Base-by-base conservation (phyloP, 1,140 invertebrate genomes). In the Drosophila subobscura region DNA sequence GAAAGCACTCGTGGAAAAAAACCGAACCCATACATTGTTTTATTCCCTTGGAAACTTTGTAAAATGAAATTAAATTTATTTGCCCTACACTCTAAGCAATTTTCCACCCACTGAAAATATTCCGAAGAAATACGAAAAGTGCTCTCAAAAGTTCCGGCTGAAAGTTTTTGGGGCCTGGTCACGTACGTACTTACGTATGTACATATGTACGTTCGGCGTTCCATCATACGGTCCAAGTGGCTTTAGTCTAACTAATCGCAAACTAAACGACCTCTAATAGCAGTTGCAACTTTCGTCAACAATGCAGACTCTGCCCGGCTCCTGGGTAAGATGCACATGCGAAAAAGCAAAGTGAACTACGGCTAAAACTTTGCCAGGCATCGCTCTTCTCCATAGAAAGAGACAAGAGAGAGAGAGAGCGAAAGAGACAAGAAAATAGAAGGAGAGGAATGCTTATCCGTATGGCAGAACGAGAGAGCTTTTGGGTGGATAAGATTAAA, bases 231-330 rank as follows among this genome's bases (percentile, higher is more conserved):
- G 66, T 52, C 46, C 52, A 79, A 72, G 56, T 76, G 76, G 75
- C 81, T 86, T 74, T 77, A 76, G 73, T 71, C 71, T 58, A 86
- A 86, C 81, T 86, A 86, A 86, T 86, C 81, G 83, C 71, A 86
- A 78, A 72, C 81, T 86, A 86, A 86, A 86, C 81, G 83, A 88
- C 81, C 81, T 67, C 81, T 86, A 86, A 86, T 86, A 81, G 81
- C 61, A 88, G 75, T 52, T 61, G 59, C 51, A 85, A 86, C 77
- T 86, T 88, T 80, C 81, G 83, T 88, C 81, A 86, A 88, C 81
- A 88, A 86, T 86, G 81, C 74, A 79, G 58, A 79, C 81, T 51
- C 29, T 27, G 41, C 25, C 16, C 23, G 14, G n/a, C 55, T 5
- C 45, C 4, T 25, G 4, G 25, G 29, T 37, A 54, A 47, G 27